Evolutionary conservation across 2,797 vertebrate species (phyloP).

Genomic region (Lophius americanus): DNA sequence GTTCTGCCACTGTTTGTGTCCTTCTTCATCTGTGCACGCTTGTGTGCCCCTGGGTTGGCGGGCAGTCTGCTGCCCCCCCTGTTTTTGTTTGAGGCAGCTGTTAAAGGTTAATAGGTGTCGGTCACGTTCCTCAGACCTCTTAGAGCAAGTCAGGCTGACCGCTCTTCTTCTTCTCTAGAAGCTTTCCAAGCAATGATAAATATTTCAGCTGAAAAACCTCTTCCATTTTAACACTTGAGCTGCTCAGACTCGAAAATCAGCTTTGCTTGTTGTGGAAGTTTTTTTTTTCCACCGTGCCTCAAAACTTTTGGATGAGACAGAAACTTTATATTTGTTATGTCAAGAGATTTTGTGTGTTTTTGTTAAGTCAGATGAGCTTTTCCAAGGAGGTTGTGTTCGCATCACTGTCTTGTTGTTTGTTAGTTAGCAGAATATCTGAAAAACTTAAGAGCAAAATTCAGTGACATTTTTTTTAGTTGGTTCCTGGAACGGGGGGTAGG

Average conservation of each 20-base stretch:
- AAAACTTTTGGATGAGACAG: constrained; percentile 18
- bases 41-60: constrained; percentile 20
- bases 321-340: neutral
- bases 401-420: no score
- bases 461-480: no score
- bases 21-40: constrained; percentile 15
- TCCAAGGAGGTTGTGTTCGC: no score
- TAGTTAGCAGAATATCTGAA: no score
- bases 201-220: constrained; percentile 64
- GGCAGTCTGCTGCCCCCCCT: neutral
- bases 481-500: no score
- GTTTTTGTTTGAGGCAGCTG: constrained; percentile 33
- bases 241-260: constrained; percentile 49
- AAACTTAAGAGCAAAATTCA: no score
- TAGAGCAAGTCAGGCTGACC: constrained; percentile 21
- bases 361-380: no score
- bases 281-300: constrained; percentile 11
- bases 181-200: constrained; percentile 48
- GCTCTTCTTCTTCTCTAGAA: constrained; percentile 28
- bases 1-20: constrained; percentile 20
- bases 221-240: constrained; percentile 54
- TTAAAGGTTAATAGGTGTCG: constrained; percentile 67
- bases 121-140: constrained; percentile 50
- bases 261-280: constrained; percentile 31
- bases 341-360: neutral